These are phyloP conservation scores for Chloroceryle aenea DNA, from an alignment of 2,113 vertebrate species.

Conservation along the genomic window DNA sequence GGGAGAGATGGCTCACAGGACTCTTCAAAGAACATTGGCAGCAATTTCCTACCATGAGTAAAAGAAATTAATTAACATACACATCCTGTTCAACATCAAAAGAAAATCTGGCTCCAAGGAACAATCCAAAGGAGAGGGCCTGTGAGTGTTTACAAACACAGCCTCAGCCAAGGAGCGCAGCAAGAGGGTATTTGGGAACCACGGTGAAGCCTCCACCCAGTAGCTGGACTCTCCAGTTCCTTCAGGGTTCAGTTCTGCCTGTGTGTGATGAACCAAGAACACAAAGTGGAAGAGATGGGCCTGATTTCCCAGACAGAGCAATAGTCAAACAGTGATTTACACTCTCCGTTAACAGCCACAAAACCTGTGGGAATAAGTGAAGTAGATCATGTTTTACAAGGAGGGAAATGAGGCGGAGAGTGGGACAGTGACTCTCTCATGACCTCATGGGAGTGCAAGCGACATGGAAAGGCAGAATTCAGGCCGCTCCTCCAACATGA, in stretches of 20 bases:
- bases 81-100: constrained; percentile 66
- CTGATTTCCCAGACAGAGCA: background rate
- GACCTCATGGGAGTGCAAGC: background rate
- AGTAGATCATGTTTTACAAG: background rate
- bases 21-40: constrained; percentile 48
- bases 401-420: background rate
- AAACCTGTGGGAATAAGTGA: constrained; percentile 2
- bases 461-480: background rate
- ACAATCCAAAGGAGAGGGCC: constrained; percentile 13
- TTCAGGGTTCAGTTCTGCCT: background rate
- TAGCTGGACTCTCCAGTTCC: background rate
- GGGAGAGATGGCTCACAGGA: constrained; percentile 11
- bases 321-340: background rate
- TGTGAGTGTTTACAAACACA: constrained; percentile 51
- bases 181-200: background rate
- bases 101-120: constrained; percentile 43
- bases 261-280: background rate
- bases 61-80: constrained; percentile 62
- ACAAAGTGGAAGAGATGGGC: background rate
- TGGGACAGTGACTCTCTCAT: background rate
- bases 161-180: background rate
- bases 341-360: background rate
- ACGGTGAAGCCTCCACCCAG: background rate
- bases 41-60: constrained; percentile 22
- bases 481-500: background rate